Evolutionary conservation across 2,888 invertebrate species (phyloP), one percentile per base, ranked within the genome.

Genomic region (Carterocephalus palaemon): DNA sequence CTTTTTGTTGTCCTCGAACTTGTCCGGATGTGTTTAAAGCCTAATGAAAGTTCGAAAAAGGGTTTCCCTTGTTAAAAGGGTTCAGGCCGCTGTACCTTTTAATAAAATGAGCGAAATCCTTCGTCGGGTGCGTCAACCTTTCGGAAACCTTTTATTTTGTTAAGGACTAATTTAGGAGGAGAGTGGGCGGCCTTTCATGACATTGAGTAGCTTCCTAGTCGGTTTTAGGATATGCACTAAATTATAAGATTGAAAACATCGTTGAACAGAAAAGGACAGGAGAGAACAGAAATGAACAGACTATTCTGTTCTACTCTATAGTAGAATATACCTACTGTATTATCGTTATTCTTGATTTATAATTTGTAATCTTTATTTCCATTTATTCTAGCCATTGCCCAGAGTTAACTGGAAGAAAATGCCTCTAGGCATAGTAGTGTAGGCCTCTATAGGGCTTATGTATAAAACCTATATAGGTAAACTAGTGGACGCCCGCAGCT

Each of bases 1-100:
- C 28, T 26, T 42, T 33, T 34, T 42, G 19, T 13, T 20, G 4
- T 7, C n/a, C 15, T n/a, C 28, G n/a, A 15, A 15, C 8, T 28
- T 38, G 28, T 17, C 16, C 28, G 23, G 36, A 36, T 43, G 17
- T 36, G 36, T 32, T 17, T 23, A 32, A 34, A 36, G 31, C 28
- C 8, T 31, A 37, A 45, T 36, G 36, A 37, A 37, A 45, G 36
- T 45, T 45, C 37, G 6, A 45, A 36, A 43, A 45, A 45, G 45
- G 31, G 31, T 17, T 20, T 33, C 28, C 26, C 38, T 19, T 20
- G 24, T 37, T 45, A 31, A 45, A 45, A 45, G 45, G 45, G 37
- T 45, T 24, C 26, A 31, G 40, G 23, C 23, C 29, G 31, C 31
- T 37, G 17, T 31, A 37, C 29, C 37, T 45, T 43, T 37, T 37